These are phyloP conservation scores for Caenorhabditis angaria DNA, from an alignment of 2,888 invertebrate genomes.

Conservation along the genomic window DNA sequence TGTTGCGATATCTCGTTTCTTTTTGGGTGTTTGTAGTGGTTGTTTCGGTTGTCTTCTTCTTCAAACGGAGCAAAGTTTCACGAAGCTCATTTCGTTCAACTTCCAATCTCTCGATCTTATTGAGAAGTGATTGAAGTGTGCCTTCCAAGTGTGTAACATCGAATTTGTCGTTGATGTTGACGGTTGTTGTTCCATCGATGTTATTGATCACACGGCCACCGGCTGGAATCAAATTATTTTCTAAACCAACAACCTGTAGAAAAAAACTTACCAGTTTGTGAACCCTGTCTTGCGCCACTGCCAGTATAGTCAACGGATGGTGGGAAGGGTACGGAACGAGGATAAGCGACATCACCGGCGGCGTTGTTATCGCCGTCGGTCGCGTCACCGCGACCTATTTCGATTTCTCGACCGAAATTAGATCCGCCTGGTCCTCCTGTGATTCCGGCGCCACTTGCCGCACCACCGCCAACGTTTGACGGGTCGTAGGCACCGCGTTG, in stretches of 20 bases:
- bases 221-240: slow-evolving; percentile 15
- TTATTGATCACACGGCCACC: slow-evolving; percentile 45
- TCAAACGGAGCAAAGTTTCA: slow-evolving; percentile 68
- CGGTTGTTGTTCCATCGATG: slow-evolving; percentile 48
- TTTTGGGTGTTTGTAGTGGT: slow-evolving; percentile 66
- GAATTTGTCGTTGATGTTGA: slow-evolving; percentile 57
- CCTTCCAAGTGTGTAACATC: slow-evolving; percentile 64
- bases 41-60: slow-evolving; percentile 69
- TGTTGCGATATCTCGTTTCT: slow-evolving; percentile 66
- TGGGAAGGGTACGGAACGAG: slow-evolving; percentile 66
- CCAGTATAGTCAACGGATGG: slow-evolving; percentile 46
- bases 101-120: slow-evolving; percentile 67
- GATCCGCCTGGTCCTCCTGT: slow-evolving; percentile 50
- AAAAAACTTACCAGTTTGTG: slow-evolving; percentile 24
- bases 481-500: slow-evolving; percentile 34
- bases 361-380: slow-evolving; percentile 46
- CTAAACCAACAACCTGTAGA: neutral
- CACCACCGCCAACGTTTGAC: slow-evolving; percentile 2
- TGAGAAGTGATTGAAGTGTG: slow-evolving; percentile 64
- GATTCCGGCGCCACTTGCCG: slow-evolving; percentile 42
- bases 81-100: slow-evolving; percentile 69
- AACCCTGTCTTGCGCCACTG: slow-evolving; percentile 34
- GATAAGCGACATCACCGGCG: slow-evolving; percentile 50
- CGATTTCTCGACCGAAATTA: slow-evolving; percentile 52
- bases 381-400: slow-evolving; percentile 50